Base-by-base conservation (phyloP, 2,888 invertebrate genomes). In the Cartodere bifasciata region DNA sequence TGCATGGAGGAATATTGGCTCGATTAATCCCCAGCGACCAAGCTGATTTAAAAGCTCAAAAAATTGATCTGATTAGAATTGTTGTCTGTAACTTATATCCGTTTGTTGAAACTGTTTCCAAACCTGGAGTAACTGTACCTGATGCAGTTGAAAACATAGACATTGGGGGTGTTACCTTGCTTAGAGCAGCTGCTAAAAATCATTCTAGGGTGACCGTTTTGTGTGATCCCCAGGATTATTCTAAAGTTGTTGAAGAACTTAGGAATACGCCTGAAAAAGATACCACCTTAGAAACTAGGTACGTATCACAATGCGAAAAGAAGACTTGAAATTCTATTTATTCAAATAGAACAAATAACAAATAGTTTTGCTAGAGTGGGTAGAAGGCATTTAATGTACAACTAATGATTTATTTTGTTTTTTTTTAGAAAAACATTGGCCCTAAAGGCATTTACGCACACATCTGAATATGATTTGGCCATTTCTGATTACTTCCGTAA, bases 1-100 rank as follows among this genome's bases (percentile, higher is more conserved):
- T 97, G 2, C 95, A 95, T 64, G 95, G 82, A 37, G 97, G 95
- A 56, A 79, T 80, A 35, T 57, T 80, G 37, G 65, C 76, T 2
- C 72, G 77, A 41, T 56, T 73, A 11, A 79, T 75, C 4, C 74
- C 75, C 4, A 73, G 75, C 2, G 94, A 95, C 61, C 66, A 75
- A 53, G 70, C 69, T 1, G 95, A 95, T 57, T 70, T 95, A 68
- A 63, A 68, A 33, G 70, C 72, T 29, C 84, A 85, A 55, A 77
- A 80, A 28, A 87, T 76, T 48, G 72, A 83, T 34, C 68, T 84
- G 60, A 78, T 92, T 31, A 72, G 78, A 52, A 64, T 97, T 12
- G 97, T 97, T 0, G 91, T 90, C 0, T 95, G 95, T 65, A 97
- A 98, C 64, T 67, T 97, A 31, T 97, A 97, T 60, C 97, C 95